Base-by-base conservation (phyloP, 2,888 invertebrate species). In the Nymphalis urticae region DNA sequence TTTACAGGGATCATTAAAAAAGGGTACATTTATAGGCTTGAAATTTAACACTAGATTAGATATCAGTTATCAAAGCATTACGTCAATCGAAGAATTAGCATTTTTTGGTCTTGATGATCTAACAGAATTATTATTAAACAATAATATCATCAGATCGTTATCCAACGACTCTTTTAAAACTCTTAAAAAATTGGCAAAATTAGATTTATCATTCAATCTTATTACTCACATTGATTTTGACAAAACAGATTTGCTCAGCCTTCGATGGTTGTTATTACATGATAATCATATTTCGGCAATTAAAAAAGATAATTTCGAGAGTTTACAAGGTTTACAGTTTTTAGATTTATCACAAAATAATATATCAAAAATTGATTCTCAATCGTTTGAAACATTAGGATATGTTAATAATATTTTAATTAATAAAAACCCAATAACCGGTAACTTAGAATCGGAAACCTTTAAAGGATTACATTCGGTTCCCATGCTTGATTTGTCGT, bases 301-400 rank as follows among this genome's bases (percentile, higher is more conserved):
- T 16, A 76, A 79, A 54, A 72, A 76, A 51, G 77, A 83, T 54
- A 70, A 82, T 48, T 84, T 89, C 61, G 63, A 74, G 32, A 70
- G 78, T 19, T 76, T 89, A 48, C 75, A 69, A 51, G 68, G 67
- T 19, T 74, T 90, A 16, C 75, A 82, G 63, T 78, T 78, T 76
- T 79, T 90, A 64, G 87, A 89, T 79, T 68, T 90, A 36, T 85
- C 88, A 17, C 73, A 82, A 61, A 90, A 90, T 68, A 80, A 83
- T 60, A 85, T 90, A 65, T 71, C 82, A 1, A 70, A 72, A 47
- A 74, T 90, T 17, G 80, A 82, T 68, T 67, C 79, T 2, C 78
- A 81, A 67, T 82, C 84, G 17, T 89, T 89, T 71, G 65, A 73
- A 51, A 76, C 79, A 2, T 70, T 88, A 13, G 74, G 69, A 27